Percentiles rank a stretch among this genome's conserved stretches.
These are phyloP conservation scores for Bembecia ichneumoniformis DNA, from an alignment of 2,888 invertebrate genomes.

Conservation along the genomic window DNA sequence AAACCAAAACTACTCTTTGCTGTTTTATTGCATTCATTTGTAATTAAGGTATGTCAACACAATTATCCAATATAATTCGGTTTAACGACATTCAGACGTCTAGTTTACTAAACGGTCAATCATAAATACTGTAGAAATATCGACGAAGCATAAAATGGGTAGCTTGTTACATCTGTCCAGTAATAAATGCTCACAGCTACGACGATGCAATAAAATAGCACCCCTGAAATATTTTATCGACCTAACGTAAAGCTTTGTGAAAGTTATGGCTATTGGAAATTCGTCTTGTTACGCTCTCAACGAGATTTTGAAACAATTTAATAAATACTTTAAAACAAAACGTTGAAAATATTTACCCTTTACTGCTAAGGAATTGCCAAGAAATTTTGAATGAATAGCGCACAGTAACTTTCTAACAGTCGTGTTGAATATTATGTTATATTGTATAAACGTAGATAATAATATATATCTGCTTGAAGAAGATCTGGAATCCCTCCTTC, in stretches of 20 bases:
- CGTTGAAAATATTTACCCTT: background rate
- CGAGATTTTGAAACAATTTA: constrained; percentile 15
- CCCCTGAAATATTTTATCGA: constrained; percentile 32
- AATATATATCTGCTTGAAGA: too few species aligned
- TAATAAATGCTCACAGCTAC: constrained; percentile 13
- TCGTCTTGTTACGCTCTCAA: constrained; percentile 15
- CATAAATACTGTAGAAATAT: constrained; percentile 24
- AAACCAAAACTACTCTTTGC: too few species aligned
- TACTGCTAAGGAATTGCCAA: too few species aligned
- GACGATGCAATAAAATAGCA: constrained; percentile 25
- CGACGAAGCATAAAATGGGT: constrained; percentile 22
- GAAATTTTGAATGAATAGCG: too few species aligned
- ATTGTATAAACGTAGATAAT: too few species aligned
- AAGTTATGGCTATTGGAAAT: constrained; percentile 31
- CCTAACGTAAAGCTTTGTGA: constrained; percentile 20
- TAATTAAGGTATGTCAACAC: background rate
- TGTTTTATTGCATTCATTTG: too few species aligned
- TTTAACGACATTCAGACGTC: background rate
- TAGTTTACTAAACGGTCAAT: constrained; percentile 13
- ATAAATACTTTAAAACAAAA: background rate
- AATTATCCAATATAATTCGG: background rate
- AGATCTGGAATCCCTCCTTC: too few species aligned
- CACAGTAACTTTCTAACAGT: too few species aligned
- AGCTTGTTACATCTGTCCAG: constrained; percentile 23
- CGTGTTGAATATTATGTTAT: too few species aligned